A percentile compares a stretch with the other conserved stretches of the same genome.
Conservation (phyloP, 35 echinoderm and acorn worm species). For the Patiria miniata region DNA sequence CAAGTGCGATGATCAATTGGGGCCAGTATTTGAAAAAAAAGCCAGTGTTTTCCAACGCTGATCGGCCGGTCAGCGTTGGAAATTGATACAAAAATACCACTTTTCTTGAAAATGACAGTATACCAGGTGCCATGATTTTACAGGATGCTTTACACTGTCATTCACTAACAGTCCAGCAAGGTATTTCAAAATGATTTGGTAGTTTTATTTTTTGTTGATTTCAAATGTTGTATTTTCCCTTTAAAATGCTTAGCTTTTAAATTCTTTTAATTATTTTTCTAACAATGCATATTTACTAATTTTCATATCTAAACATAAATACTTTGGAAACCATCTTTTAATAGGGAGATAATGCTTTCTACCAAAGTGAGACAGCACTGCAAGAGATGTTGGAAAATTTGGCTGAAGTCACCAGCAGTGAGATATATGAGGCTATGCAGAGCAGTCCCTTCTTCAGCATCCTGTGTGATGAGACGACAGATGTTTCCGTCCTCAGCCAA, state of each 20-base stretch:
- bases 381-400: not conserved
- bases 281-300: not conserved
- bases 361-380: not conserved
- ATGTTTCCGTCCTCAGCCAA: not conserved
- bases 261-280: not conserved
- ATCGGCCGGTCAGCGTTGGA: too few relatives aligned
- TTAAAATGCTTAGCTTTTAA: not conserved
- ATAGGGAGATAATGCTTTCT: slow-evolving; percentile 31
- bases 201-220: too few relatives aligned
- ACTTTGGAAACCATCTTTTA: slow-evolving; percentile 20
- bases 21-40: too few relatives aligned
- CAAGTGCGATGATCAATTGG: too few relatives aligned
- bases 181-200: too few relatives aligned
- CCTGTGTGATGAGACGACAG: not conserved
- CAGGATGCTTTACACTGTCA: too few relatives aligned
- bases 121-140: too few relatives aligned
- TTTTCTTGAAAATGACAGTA: too few relatives aligned
- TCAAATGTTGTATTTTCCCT: too few relatives aligned
- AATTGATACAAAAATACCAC: too few relatives aligned
- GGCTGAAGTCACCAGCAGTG: not conserved
- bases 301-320: not conserved
- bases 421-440: not conserved
- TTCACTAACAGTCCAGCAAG: too few relatives aligned
- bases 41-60: too few relatives aligned
- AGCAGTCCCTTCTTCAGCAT: not conserved